Conservation (phyloP, 2,113 vertebrate genomes). For the Prochilodus magdalenae region DNA sequence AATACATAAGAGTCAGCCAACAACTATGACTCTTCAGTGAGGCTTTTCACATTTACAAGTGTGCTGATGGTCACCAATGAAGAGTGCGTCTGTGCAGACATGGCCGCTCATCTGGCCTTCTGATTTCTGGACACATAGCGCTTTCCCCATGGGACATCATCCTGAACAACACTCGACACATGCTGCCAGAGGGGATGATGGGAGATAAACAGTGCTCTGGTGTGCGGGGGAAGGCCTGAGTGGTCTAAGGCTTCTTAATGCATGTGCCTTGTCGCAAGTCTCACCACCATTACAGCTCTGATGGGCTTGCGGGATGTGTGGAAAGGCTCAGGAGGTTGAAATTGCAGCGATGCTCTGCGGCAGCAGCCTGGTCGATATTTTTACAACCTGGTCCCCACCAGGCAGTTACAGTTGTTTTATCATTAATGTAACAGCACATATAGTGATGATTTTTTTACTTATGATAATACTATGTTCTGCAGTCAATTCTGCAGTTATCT, state of each 20-base stretch:
- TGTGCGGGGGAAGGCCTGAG: slow-evolving; percentile 31
- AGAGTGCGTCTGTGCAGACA: neutral
- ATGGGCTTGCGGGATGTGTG: slow-evolving; percentile 20
- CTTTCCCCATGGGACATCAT: slow-evolving; percentile 27
- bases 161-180: slow-evolving; percentile 17
- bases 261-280: slow-evolving; percentile 17
- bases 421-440: no score
- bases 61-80: neutral
- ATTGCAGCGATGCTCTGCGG: neutral
- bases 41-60: neutral
- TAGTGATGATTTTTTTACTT: no score
- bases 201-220: slow-evolving; percentile 45
- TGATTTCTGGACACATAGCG: slow-evolving; percentile 24
- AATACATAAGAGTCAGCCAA: no score
- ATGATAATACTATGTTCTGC: no score
- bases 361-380: no score
- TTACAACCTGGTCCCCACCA: no score
- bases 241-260: slow-evolving; percentile 42
- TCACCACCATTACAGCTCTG: slow-evolving; percentile 17
- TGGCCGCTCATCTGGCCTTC: slow-evolving; percentile 6
- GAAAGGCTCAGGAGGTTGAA: neutral
- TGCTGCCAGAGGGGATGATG: slow-evolving; percentile 39
- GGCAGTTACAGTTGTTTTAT: no score
- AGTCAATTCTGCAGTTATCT: no score
- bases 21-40: no score